These are phyloP conservation scores for Helicolenus hilgendorfi DNA, from an alignment of 2,797 vertebrate genomes.

Conservation along the genomic window DNA sequence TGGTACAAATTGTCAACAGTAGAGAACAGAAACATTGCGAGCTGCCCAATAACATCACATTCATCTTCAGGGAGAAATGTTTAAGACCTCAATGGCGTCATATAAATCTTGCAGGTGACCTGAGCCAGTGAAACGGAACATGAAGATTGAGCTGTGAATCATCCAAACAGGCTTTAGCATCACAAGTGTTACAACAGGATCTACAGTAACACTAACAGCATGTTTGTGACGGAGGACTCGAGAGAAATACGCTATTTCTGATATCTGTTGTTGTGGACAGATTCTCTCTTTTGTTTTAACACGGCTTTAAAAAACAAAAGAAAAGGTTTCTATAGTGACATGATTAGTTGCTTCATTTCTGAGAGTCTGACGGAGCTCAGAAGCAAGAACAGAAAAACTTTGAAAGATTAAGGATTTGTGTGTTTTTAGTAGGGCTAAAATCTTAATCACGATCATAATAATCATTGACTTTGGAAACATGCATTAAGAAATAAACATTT, in stretches of 20 bases:
- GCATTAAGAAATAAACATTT: too few relatives aligned
- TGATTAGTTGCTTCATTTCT: background rate
- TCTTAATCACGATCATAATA: too few relatives aligned
- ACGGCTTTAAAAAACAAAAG: background rate
- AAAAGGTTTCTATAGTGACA: background rate
- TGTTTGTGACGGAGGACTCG: slow-evolving; percentile 12
- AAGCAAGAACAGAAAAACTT: background rate
- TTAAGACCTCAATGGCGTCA: slow-evolving; percentile 56
- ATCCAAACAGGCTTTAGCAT: slow-evolving; percentile 56
- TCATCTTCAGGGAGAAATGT: slow-evolving; percentile 63
- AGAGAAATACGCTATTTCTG: background rate
- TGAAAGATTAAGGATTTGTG: too few relatives aligned
- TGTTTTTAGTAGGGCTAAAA: background rate
- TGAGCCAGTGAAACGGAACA: slow-evolving; percentile 52
- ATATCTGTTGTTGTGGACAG: background rate
- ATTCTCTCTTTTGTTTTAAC: background rate
- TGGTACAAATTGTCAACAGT: slow-evolving; percentile 62
- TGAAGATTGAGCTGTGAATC: slow-evolving; percentile 71
- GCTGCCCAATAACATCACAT: slow-evolving; percentile 59
- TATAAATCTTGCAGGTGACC: slow-evolving; percentile 57
- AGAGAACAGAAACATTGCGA: slow-evolving; percentile 32
- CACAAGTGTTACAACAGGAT: slow-evolving; percentile 36
- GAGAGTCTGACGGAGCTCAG: fast-evolving
- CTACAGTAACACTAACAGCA: slow-evolving; percentile 9
- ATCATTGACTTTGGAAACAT: too few relatives aligned